Percentiles rank a stretch among this genome's conserved stretches.
Conservation (phyloP, 2,113 vertebrate genomes). For the Onychostruthus taczanowskii region DNA sequence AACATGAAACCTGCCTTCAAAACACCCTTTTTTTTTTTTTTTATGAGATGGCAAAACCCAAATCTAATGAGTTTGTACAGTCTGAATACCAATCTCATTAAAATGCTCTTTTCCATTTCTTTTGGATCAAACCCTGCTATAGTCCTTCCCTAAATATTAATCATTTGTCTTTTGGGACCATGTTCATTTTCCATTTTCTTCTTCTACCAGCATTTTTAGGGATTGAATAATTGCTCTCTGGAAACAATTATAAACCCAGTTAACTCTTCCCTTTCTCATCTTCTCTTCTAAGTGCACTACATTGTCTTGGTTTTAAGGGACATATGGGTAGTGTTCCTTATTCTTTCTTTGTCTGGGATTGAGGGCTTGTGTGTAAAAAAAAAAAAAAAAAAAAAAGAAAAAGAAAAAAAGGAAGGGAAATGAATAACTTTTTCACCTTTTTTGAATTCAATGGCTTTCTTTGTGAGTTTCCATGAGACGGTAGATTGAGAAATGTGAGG, state of each 20-base stretch:
- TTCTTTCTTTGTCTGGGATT: not conserved
- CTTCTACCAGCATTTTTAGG: slow-evolving; percentile 39
- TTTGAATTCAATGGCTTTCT: not conserved
- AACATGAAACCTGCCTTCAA: not conserved
- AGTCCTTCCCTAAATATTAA: slow-evolving; percentile 52
- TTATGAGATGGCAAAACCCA: not conserved
- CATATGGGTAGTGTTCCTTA: not conserved
- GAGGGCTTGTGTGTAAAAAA: not conserved
- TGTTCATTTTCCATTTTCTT: slow-evolving; percentile 46
- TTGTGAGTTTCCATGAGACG: not conserved
- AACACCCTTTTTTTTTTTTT: not conserved
- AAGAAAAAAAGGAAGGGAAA: not conserved
- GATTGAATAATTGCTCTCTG: slow-evolving; percentile 37
- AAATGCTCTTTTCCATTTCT: slow-evolving; percentile 9
- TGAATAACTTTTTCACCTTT: not conserved
- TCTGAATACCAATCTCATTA: not conserved
- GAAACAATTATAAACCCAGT: slow-evolving; percentile 36
- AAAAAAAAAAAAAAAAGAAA: not conserved
- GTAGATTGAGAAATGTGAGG: not conserved
- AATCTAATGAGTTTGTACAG: not conserved
- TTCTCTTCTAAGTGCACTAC: not conserved
- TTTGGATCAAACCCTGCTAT: slow-evolving; percentile 4
- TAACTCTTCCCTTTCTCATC: slow-evolving; percentile 40
- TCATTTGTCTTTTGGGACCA: slow-evolving; percentile 29
- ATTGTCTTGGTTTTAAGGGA: not conserved